Base-by-base conservation (phyloP, 2,113 vertebrate species). In the Ivindomyrus marchei region DNA sequence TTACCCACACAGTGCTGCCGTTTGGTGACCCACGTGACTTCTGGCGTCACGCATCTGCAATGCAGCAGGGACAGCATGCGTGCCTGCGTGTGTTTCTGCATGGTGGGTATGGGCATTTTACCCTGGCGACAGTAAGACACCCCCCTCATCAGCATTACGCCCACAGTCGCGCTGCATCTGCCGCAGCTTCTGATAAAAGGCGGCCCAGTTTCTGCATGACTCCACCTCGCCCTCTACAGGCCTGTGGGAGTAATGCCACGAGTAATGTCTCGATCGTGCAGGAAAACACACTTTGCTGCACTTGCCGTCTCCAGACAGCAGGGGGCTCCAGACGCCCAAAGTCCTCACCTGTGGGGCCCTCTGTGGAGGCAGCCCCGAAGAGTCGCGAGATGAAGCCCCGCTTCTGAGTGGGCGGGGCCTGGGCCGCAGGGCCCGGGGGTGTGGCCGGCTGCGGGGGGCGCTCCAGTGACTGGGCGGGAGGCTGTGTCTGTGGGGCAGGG, bases 311-410 rank as follows among this genome's bases (percentile, higher is more conserved):
- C 36, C 13, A 19, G 74, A 80, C 74, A 19, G 62, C 62, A 31
- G 62, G 62, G 83, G 39, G 45, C 21, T n/a, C 42, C 83, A 85
- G 83, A 85, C 3, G 21, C 5, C 74, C 13, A 19, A 39, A 96
- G 94, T 95, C 90, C 88, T 94, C 94, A 0, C 92, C 52, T 0
- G 93, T 15, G 94, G 92, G 19, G 50, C 84, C 36, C 3, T 97
- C 96, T 0, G 95, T 17, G 0, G 95, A 89, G 0, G 95, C 91
- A 0, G 91, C 90, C 87, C 97, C 96, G 0, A 97, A 98, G 2
- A 97, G 94, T 2, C 97, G 93, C 0, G 97, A 95, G 0, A 97
- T 97, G 89, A 97, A 95, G 91, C 97, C 93, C 1, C 97, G 95
- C 52, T 93, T 95, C 8, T 93, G 95, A 0, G 90, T 89, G 46